Percentiles rank a stretch among this genome's conserved stretches.
These are phyloP conservation scores for Caenorhabditis latens DNA, from an alignment of 1,140 invertebrate genomes.

Conservation along the genomic window DNA sequence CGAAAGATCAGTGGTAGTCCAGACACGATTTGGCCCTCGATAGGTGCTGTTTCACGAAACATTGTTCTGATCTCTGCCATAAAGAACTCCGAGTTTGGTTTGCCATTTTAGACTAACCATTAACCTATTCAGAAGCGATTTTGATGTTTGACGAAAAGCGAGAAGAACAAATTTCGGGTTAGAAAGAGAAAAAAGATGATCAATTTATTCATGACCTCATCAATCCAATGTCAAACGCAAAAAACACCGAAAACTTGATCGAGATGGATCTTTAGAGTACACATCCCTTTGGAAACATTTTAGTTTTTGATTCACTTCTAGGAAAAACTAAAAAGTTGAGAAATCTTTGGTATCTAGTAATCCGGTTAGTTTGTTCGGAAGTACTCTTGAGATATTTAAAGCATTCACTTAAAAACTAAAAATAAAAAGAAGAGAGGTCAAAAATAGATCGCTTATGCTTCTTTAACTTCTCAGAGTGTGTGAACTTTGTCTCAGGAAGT, in stretches of 20 bases:
- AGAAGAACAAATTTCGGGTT: background rate
- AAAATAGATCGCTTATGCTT: background rate
- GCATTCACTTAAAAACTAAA: background rate
- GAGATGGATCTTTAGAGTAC: constrained; percentile 3
- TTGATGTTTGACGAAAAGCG: background rate
- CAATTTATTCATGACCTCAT: constrained; percentile 55
- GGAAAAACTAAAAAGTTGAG: background rate
- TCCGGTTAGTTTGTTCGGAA: constrained; percentile 13
- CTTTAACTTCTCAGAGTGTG: background rate
- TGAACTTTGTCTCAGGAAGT: constrained; percentile 13
- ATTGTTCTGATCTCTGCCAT: background rate
- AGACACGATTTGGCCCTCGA: no score
- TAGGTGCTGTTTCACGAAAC: no score
- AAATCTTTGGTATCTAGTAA: background rate
- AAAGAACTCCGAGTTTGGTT: background rate
- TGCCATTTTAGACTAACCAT: background rate
- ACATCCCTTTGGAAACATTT: background rate
- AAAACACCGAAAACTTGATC: background rate
- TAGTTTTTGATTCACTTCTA: background rate
- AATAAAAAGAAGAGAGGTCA: background rate
- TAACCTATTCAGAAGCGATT: constrained; percentile 23
- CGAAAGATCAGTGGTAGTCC: no score
- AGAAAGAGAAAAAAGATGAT: constrained; percentile 17
- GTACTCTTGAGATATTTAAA: constrained; percentile 17
- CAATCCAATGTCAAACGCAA: constrained; percentile 12